Evolutionary conservation across 2,797 vertebrate genomes (phyloP), one percentile per base, ranked within the genome.

Genomic region (Acrocephalus scirpaceus): DNA sequence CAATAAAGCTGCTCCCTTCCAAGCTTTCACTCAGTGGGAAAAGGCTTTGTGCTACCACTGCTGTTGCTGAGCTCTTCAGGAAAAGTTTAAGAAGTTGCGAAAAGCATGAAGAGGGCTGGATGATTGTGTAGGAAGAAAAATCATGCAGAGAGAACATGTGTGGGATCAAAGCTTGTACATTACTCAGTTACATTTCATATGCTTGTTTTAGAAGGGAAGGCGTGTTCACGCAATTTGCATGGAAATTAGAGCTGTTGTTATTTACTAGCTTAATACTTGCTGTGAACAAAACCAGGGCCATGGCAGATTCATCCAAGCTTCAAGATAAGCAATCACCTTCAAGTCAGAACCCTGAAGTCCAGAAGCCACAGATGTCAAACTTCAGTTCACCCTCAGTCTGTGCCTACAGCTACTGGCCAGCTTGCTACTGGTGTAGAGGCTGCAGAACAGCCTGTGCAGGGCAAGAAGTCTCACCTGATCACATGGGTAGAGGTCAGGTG

Each of bases 61-160:
- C 89, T 88, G 91, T 82, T 87, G 83, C 91, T 70, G 64, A 53
- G 60, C 40, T 93, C 77, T 80, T 84, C 45, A 76, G 73, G 57
- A 90, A 92, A 81, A 92, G 34, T 38, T 79, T 64, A 73, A 64
- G 67, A 88, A 90, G 71, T 34, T 77, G 48, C 27, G 42, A 88
- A 85, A 76, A 60, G 77, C 18, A 38, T 64, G 83, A 88, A 0
- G 0, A 82, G 53, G 53, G 61, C 44, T 92, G 74, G 60, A n/a
- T 60, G 67, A 84, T 10, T 82, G 77, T 13, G 95, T 94, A 93
- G 90, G 95, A 92, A 84, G 93, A 81, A 94, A 92, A 92, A 70
- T 69, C 85, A 72, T 47, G 56, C 73, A 89, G 42, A 85, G 64
- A 61, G 87, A 94, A 94, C 87, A 86, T 50, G 67, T 80, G 92